Conservation (phyloP, 2,113 vertebrate species). For the Sula dactylatra region DNA sequence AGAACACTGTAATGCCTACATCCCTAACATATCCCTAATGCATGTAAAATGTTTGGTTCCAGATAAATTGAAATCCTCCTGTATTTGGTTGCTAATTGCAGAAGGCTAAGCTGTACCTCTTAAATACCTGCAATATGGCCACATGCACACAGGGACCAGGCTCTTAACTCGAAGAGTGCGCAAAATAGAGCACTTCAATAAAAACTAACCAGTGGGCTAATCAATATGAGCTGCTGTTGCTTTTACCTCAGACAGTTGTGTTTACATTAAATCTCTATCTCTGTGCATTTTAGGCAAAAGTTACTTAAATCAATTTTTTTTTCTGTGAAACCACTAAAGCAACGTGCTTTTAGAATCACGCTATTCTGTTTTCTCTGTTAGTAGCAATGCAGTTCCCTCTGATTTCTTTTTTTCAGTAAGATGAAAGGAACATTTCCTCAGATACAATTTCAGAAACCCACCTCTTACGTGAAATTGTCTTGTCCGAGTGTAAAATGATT, state of each 20-base stretch:
- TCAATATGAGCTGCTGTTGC: neutral
- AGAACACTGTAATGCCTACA: neutral
- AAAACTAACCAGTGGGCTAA: neutral
- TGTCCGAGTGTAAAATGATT: neutral
- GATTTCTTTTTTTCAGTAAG: neutral
- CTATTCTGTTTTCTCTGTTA: neutral
- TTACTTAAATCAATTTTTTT: neutral
- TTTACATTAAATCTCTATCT: neutral
- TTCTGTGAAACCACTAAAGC: neutral
- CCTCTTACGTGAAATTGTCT: neutral
- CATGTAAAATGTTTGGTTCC: neutral
- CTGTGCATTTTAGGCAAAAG: neutral
- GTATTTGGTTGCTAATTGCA: neutral
- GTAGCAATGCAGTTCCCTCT: neutral
- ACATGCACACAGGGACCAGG: accelerated
- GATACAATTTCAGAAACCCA: neutral
- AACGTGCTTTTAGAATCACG: neutral
- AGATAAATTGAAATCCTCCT: neutral
- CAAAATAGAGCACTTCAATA: neutral
- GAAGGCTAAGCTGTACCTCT: neutral
- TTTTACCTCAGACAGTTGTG: neutral
- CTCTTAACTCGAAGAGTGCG: neutral
- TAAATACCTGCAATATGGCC: neutral
- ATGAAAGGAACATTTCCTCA: neutral
- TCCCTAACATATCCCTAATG: neutral